Conservation (phyloP, 2,797 vertebrate species). For the Melanotaenia maccullochi region DNA sequence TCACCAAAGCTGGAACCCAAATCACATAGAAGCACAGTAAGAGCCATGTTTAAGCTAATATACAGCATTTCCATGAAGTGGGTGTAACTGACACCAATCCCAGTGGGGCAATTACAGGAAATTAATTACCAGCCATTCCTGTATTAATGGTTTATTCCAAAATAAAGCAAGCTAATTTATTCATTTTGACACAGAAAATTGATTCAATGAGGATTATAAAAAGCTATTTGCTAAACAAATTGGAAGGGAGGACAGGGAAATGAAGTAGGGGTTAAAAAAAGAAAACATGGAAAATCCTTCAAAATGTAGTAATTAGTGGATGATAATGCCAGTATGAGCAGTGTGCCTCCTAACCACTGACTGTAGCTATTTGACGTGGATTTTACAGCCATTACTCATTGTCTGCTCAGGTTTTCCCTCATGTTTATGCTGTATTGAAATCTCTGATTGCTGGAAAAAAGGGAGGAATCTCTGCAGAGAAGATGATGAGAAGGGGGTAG, state of each 20-base stretch:
- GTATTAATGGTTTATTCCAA: constrained; percentile 84
- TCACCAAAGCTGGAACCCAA: constrained; percentile 41
- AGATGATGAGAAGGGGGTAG: constrained; percentile 45
- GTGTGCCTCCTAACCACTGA: constrained; percentile 48
- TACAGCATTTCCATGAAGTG: constrained; percentile 76
- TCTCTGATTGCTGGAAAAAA: constrained; percentile 62
- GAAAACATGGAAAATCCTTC: constrained; percentile 74
- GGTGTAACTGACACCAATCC: constrained; percentile 83
- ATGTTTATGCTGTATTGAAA: constrained; percentile 69
- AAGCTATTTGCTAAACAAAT: constrained; percentile 85
- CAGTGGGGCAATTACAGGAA: constrained; percentile 83
- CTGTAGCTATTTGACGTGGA: constrained; percentile 54
- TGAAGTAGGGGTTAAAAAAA: constrained; percentile 79
- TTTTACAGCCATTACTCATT: constrained; percentile 54
- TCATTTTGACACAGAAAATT: constrained; percentile 82
- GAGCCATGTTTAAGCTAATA: constrained; percentile 75
- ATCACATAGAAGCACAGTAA: constrained; percentile 63
- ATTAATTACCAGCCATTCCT: constrained; percentile 84
- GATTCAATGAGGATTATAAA: constrained; percentile 81
- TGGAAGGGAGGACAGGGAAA: constrained; percentile 69
- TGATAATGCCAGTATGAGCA: constrained; percentile 61
- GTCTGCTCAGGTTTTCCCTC: constrained; percentile 71
- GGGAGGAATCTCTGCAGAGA: constrained; percentile 70
- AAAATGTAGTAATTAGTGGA: constrained; percentile 76
- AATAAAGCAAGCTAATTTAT: constrained; percentile 85